Conservation (phyloP, 2,113 vertebrate species). For the Typhlomys cinereus region DNA sequence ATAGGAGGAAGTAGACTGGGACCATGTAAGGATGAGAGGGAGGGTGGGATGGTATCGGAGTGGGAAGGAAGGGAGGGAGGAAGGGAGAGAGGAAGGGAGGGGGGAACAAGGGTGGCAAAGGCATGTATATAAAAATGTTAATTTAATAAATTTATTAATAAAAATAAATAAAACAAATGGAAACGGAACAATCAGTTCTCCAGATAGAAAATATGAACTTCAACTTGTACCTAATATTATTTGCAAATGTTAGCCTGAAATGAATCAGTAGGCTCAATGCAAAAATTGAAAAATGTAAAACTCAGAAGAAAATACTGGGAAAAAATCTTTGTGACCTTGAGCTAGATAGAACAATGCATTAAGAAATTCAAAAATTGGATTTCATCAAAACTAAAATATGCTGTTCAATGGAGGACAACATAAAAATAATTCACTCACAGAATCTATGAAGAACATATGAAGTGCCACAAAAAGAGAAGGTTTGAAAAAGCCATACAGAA, state of each 20-base stretch:
- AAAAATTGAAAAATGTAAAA: constrained; percentile 8
- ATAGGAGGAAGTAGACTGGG: too few species aligned
- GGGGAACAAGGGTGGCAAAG: too few species aligned
- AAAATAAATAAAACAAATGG: neutral
- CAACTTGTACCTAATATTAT: neutral
- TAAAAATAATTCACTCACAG: neutral
- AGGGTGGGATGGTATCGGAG: too few species aligned
- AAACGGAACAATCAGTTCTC: neutral
- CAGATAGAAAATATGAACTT: neutral
- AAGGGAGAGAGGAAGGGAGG: too few species aligned
- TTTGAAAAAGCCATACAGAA: too few species aligned
- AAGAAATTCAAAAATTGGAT: neutral
- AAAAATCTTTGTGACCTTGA: neutral
- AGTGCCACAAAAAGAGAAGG: constrained; percentile 12
- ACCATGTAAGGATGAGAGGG: too few species aligned
- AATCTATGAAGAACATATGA: neutral
- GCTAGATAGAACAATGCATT: neutral
- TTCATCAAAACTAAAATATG: constrained; percentile 1
- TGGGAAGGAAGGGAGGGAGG: too few species aligned
- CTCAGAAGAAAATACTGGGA: neutral
- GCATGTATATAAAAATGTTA: too few species aligned
- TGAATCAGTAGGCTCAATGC: neutral
- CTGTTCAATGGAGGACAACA: neutral
- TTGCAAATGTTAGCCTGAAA: neutral
- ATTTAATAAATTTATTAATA: too few species aligned